Evolutionary conservation across 2,113 vertebrate species (phyloP).

Genomic region (Brienomyrus longianalis): DNA sequence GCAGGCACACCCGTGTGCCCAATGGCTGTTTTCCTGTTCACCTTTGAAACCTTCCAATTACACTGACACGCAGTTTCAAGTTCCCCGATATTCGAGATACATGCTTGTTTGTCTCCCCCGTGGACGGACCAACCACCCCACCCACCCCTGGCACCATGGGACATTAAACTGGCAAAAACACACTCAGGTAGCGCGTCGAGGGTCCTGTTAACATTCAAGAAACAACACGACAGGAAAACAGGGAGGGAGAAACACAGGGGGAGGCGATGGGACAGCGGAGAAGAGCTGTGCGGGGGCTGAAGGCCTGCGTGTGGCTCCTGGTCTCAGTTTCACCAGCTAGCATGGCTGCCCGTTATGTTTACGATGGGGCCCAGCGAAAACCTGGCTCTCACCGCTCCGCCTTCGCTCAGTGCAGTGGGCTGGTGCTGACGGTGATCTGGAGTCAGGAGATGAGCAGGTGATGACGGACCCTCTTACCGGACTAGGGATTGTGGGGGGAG

Average conservation of each 20-base stretch:
- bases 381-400: not conserved
- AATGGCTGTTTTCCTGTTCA: constrained; percentile 42
- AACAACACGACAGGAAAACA: not conserved
- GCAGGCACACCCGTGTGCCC: constrained; percentile 37
- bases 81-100: constrained; percentile 34
- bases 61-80: constrained; percentile 36
- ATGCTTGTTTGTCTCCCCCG: constrained; percentile 16
- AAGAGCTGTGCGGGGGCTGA: constrained; percentile 27
- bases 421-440: constrained; percentile 36
- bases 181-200: not conserved
- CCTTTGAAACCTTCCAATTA: constrained; percentile 47
- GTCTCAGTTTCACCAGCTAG: constrained; percentile 40
- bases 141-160: not conserved
- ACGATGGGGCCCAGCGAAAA: not conserved
- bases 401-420: constrained; percentile 18
- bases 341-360: not conserved
- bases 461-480: constrained; percentile 55
- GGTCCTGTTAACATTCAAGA: not conserved
- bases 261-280: constrained; percentile 42
- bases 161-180: not conserved
- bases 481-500: constrained; percentile 50
- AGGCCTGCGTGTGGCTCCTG: constrained; percentile 44
- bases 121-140: not conserved
- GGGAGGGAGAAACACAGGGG: constrained; percentile 3
- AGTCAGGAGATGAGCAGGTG: constrained; percentile 54